Evolutionary conservation across 2,888 invertebrate species (phyloP).

Genomic region (Boloria euphrosyne): DNA sequence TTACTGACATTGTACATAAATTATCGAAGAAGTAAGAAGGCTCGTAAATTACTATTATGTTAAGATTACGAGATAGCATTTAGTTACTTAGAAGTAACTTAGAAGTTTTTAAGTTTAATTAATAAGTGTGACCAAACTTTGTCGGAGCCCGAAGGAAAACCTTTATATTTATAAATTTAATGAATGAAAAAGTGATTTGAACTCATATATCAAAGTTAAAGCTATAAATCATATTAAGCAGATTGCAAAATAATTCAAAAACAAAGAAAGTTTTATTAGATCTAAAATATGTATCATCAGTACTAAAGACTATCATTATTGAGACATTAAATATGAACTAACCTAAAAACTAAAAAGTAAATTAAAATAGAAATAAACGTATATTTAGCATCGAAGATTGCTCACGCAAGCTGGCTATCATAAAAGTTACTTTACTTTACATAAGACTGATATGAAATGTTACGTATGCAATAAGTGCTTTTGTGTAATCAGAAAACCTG

Average conservation of each 20-base stretch:
- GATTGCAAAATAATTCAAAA: not conserved
- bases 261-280: constrained; percentile 2
- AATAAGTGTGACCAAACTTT: too few relatives aligned
- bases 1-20: too few relatives aligned
- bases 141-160: too few relatives aligned
- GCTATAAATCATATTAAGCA: too few relatives aligned
- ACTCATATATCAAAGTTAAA: too few relatives aligned
- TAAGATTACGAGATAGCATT: too few relatives aligned
- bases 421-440: constrained; percentile 29
- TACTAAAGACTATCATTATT: constrained; percentile 19
- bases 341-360: constrained; percentile 13
- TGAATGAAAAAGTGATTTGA: too few relatives aligned
- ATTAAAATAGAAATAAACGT: constrained; percentile 18
- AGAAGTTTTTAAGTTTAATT: too few relatives aligned
- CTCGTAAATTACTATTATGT: too few relatives aligned
- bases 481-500: constrained; percentile 23
- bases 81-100: too few relatives aligned
- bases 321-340: constrained; percentile 24
- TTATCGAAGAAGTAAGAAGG: too few relatives aligned
- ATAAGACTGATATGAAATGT: constrained; percentile 26
- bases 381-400: constrained; percentile 21
- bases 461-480: constrained; percentile 20
- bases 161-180: too few relatives aligned
- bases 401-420: constrained; percentile 33
- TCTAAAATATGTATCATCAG: constrained; percentile 4